phyloP scores from a whole-genome alignment of 1,140 invertebrate species.

The Phocides pigmalion region DNA sequence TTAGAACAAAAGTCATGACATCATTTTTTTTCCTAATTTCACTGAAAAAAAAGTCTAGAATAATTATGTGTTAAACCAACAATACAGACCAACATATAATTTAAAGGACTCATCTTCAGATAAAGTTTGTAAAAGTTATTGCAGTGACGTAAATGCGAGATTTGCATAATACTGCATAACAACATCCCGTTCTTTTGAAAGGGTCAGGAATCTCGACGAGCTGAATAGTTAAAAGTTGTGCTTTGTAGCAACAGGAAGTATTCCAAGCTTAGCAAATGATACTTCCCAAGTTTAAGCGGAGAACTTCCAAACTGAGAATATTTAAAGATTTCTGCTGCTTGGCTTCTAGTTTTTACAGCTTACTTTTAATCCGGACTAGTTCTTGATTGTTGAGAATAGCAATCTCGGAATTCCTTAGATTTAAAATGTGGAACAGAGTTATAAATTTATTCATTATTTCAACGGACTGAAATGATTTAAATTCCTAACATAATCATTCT shows the following conservation, averaged over 20 bases:
- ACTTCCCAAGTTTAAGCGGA: constrained; percentile 20
- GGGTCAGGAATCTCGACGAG: constrained; percentile 17
- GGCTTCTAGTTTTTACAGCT: neutral
- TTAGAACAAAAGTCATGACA: too few species aligned
- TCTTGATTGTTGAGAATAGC: neutral
- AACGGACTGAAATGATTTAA: too few species aligned
- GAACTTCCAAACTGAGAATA: constrained; percentile 23
- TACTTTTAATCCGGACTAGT: neutral
- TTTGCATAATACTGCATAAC: constrained; percentile 19
- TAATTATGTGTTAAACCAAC: too few species aligned
- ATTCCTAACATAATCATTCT: too few species aligned
- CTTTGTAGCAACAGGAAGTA: constrained; percentile 26
- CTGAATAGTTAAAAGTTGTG: constrained; percentile 29
- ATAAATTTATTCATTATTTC: too few species aligned
- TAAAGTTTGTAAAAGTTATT: constrained; percentile 4
- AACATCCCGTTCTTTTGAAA: constrained; percentile 15
- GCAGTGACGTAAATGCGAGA: constrained; percentile 1
- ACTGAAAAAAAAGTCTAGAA: too few species aligned
- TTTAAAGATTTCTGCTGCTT: constrained; percentile 20
- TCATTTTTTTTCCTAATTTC: too few species aligned
- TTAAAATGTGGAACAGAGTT: too few species aligned
- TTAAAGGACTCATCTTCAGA: neutral
- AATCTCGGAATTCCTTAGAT: too few species aligned
- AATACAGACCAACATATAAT: too few species aligned
- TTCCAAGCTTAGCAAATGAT: constrained; percentile 31